Percentiles rank a stretch among this genome's conserved stretches.
Conservation (phyloP, 2,797 vertebrate genomes). For the Chloroceryle amazona region DNA sequence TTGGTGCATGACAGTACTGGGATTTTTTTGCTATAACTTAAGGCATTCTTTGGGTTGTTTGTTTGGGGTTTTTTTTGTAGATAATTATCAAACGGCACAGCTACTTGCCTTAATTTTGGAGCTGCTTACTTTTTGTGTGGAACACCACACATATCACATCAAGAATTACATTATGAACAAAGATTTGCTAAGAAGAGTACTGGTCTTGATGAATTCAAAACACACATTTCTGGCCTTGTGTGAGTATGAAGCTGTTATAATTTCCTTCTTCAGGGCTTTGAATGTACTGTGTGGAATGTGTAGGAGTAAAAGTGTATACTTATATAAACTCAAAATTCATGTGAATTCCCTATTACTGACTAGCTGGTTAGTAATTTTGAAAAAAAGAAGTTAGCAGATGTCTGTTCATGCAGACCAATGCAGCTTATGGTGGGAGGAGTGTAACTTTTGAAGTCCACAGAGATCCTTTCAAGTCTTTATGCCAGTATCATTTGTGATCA, state of each 20-base stretch:
- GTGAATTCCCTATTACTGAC: not conserved
- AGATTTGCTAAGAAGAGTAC: slow-evolving; percentile 95
- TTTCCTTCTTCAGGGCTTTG: not conserved
- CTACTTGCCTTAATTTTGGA: slow-evolving; percentile 97
- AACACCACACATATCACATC: slow-evolving; percentile 99
- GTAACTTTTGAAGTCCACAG: not conserved
- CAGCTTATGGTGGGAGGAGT: not conserved
- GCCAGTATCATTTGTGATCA: not conserved
- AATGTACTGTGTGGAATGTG: too few relatives aligned
- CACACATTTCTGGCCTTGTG: slow-evolving; percentile 98
- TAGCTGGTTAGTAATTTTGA: not conserved
- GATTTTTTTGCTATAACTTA: not conserved
- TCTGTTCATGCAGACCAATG: not conserved
- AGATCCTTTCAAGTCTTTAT: not conserved
- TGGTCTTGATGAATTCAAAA: slow-evolving; percentile 99
- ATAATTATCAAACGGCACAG: slow-evolving; percentile 99
- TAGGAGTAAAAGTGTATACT: fast-evolving
- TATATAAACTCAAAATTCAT: not conserved
- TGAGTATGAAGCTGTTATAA: slow-evolving; percentile 82
- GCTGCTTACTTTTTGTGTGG: slow-evolving; percentile 97
- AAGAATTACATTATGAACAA: slow-evolving; percentile 99
- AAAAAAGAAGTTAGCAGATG: not conserved
- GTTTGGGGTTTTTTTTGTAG: slow-evolving; percentile 76
- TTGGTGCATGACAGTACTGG: fast-evolving
- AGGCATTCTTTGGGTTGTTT: not conserved